phyloP scores from a whole-genome alignment of 1,140 invertebrate species.

The Arion vulgaris region DNA sequence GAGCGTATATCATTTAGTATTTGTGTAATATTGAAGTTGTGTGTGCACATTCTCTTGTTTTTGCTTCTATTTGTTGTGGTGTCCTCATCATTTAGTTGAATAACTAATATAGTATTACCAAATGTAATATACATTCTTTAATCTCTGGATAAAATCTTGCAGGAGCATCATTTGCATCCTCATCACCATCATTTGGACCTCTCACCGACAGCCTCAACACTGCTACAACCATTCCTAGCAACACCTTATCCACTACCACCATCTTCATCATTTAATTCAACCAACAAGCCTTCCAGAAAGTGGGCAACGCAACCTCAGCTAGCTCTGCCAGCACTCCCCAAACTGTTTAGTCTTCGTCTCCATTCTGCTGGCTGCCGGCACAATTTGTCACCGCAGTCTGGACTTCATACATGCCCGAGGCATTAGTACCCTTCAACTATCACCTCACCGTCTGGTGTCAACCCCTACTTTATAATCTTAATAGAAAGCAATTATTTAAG shows the following conservation, averaged over 20 bases:
- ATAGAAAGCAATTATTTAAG: too few species aligned
- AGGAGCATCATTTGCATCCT: neutral
- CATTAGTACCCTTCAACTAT: neutral
- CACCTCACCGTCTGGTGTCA: neutral
- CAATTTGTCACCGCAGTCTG: neutral
- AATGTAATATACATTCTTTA: too few species aligned
- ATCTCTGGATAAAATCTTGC: constrained; percentile 26
- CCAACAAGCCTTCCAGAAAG: constrained; percentile 1
- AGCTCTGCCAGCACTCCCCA: constrained; percentile 9
- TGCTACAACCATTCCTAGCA: constrained; percentile 28
- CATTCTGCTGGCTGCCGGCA: neutral
- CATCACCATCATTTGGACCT: constrained; percentile 26
- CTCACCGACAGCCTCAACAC: constrained; percentile 22
- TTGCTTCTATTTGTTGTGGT: too few species aligned
- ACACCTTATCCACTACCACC: constrained; percentile 15
- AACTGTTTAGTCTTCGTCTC: neutral
- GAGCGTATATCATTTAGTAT: too few species aligned
- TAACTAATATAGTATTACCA: too few species aligned
- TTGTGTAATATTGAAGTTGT: too few species aligned
- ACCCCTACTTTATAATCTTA: neutral
- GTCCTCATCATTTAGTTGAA: too few species aligned
- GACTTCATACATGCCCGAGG: neutral
- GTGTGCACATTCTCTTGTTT: too few species aligned
- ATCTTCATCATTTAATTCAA: neutral
- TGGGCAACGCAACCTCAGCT: neutral